Evolutionary conservation across 2,888 invertebrate genomes (phyloP).

Genomic region (Microdon myrmicae): DNA sequence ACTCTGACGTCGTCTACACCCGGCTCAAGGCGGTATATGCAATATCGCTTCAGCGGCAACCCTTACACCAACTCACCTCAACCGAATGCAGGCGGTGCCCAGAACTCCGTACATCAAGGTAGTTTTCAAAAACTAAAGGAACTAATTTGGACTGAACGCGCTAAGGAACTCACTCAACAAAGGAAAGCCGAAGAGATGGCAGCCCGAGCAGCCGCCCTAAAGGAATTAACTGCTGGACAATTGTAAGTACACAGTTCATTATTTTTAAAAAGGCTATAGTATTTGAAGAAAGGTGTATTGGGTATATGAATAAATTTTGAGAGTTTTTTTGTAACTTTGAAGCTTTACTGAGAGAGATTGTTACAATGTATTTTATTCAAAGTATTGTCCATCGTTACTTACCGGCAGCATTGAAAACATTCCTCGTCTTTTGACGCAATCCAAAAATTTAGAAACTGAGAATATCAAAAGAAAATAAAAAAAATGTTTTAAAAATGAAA

Average conservation of each 20-base stretch:
- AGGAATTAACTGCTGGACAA: slow-evolving; percentile 73
- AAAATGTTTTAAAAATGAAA: too few relatives aligned
- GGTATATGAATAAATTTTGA: neutral
- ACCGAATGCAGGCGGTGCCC: slow-evolving; percentile 15
- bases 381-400: too few relatives aligned
- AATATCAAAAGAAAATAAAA: too few relatives aligned
- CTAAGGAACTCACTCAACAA: slow-evolving; percentile 80
- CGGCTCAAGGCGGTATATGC: slow-evolving; percentile 57
- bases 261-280: slow-evolving; percentile 4
- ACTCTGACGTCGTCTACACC: slow-evolving; percentile 18
- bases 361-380: too few relatives aligned
- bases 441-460: too few relatives aligned
- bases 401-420: too few relatives aligned
- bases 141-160: slow-evolving; percentile 79
- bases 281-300: neutral
- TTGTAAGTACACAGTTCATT: slow-evolving; percentile 65
- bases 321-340: too few relatives aligned
- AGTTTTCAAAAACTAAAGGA: slow-evolving; percentile 83
- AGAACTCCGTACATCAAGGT: slow-evolving; percentile 61
- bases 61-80: slow-evolving; percentile 21
- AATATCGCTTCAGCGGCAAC: slow-evolving; percentile 55
- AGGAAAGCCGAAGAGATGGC: slow-evolving; percentile 79
- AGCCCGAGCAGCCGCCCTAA: slow-evolving; percentile 72
- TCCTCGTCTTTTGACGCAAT: too few relatives aligned
- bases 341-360: too few relatives aligned